Evolutionary conservation across 2,113 vertebrate genomes (phyloP).

Genomic region (Smithornis capensis): DNA sequence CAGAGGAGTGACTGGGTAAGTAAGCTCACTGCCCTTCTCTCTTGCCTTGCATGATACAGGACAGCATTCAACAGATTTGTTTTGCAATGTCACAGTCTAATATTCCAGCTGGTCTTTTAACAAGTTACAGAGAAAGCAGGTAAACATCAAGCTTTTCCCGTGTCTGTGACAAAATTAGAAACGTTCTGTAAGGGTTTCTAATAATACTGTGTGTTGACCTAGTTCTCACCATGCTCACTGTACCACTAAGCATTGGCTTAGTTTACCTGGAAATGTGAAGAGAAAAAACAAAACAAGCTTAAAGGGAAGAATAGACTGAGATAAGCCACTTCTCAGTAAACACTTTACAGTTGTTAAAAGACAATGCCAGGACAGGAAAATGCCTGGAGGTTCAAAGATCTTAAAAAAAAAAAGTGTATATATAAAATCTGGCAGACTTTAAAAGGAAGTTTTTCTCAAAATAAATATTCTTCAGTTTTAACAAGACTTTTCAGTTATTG

Average conservation of each 20-base stretch:
- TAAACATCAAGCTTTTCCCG: background rate
- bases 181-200: background rate
- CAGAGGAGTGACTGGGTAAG: background rate
- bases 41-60: background rate
- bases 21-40: background rate
- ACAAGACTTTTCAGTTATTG: background rate
- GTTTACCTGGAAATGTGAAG: constrained; percentile 11
- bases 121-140: background rate
- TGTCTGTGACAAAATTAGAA: constrained; percentile 16
- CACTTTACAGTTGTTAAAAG: constrained; percentile 11
- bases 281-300: background rate
- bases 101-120: background rate
- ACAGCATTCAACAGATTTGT: background rate
- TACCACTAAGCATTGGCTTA: background rate
- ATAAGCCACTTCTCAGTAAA: constrained; percentile 14
- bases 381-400: background rate
- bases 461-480: background rate
- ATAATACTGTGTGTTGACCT: background rate
- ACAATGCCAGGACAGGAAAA: constrained; percentile 35
- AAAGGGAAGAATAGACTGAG: background rate
- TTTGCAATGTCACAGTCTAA: background rate
- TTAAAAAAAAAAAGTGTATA: background rate
- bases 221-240: background rate
- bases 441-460: background rate
- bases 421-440: background rate